Base-by-base conservation (phyloP, 1,140 invertebrate species). In the Olivierus martensii region DNA sequence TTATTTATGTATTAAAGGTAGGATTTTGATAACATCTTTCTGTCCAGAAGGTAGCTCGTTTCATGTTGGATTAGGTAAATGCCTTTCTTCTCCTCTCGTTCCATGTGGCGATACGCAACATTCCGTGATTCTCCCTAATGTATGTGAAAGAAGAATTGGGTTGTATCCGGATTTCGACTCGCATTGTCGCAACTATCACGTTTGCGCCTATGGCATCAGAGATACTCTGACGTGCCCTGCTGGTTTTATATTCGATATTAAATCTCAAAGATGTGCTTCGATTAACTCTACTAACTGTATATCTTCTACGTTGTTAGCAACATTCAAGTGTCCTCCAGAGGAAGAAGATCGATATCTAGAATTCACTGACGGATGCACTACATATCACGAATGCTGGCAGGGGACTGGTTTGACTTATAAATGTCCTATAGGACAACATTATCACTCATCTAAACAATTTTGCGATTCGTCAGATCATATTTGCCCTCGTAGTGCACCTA, bases 1-100 rank as follows among this genome's bases (percentile, higher is more conserved):
- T 62, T 76, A 72, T 63, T 69, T 76, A 55, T 79, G 76, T 57
- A 68, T 73, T 0, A 66, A 65, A 14, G 70, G 71, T 9, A 37
- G 14, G 19, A 63, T 67, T 2, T 58, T 66, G 34, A 61, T 63
- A 14, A 62, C 62, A 21, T 59, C 65, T 19, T 56, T 52, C 46
- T 72, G 71, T 48, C 57, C 64, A 18, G 55, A 54, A n/a, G 64
- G 62, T 7, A 52, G 63, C 7, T 41, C 68, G 15, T 72, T 69
- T 53, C 66, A 72, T 55, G 64, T 53, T n/a, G 41, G 51, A 3
- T 51, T 47, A 11, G 52, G 51, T 11, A 57, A 36, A 28, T 57
- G 56, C 17, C 37, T 57, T 0, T 49, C 56, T 7, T 53, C 56
- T 0, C 36, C 50, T 3, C 51, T 53, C 12, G 56, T 57, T 11